phyloP scores from a whole-genome alignment of 2,113 vertebrate genomes.

The Platycercus adscitus region DNA sequence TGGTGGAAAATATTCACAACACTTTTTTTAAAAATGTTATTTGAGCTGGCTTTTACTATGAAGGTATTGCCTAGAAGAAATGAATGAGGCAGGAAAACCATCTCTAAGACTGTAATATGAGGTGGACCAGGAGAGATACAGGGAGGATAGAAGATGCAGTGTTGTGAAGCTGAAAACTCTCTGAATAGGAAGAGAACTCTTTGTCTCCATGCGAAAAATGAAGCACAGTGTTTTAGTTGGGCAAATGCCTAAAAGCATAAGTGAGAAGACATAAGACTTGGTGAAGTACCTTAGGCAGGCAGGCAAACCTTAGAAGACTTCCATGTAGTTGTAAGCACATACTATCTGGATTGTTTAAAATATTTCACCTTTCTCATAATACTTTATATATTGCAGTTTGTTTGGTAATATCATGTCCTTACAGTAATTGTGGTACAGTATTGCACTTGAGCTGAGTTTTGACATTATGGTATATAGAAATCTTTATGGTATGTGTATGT shows the following conservation, averaged over 20 bases:
- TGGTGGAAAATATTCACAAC: background rate
- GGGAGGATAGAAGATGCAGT: background rate
- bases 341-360: background rate
- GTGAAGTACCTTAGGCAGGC: background rate
- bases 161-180: background rate
- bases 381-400: background rate
- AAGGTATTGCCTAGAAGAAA: background rate
- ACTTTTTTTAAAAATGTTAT: background rate
- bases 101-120: background rate
- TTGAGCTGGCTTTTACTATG: background rate
- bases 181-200: background rate
- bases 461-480: background rate
- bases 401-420: background rate
- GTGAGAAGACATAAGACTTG: background rate
- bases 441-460: background rate
- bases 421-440: background rate
- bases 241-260: background rate
- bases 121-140: background rate
- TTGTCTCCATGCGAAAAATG: background rate
- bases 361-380: background rate
- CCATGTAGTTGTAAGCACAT: background rate
- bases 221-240: background rate
- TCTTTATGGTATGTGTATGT: background rate
- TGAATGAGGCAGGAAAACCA: background rate
- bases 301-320: background rate